Conservation (phyloP, 2,888 invertebrate genomes). For the Caenorhabditis imperialis region DNA sequence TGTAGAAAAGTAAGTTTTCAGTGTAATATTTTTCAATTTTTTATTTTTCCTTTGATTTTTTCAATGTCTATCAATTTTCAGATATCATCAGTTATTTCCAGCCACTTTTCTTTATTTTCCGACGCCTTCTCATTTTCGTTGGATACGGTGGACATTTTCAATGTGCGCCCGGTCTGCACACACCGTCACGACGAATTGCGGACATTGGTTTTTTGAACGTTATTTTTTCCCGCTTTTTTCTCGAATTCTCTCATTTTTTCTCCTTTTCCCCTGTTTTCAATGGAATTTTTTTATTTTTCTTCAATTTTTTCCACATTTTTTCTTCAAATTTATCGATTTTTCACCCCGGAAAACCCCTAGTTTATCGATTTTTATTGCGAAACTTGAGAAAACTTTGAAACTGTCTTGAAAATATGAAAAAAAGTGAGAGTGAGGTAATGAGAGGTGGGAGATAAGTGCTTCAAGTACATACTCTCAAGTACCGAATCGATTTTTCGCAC, state of each 20-base stretch:
- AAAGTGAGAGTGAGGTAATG: slow-evolving; percentile 39
- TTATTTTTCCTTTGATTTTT: too few relatives aligned
- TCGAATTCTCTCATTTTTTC: not conserved
- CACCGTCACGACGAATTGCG: slow-evolving; percentile 32
- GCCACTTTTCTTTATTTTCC: too few relatives aligned
- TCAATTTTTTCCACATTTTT: too few relatives aligned
- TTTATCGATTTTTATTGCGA: not conserved
- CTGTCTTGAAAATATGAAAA: not conserved
- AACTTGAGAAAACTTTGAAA: not conserved
- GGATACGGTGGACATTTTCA: too few relatives aligned
- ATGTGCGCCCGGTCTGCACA: not conserved
- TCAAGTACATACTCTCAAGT: slow-evolving; percentile 51
- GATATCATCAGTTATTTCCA: too few relatives aligned
- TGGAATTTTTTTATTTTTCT: not conserved
- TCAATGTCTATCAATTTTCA: too few relatives aligned
- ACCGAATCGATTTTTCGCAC: slow-evolving; percentile 43
- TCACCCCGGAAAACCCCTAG: not conserved
- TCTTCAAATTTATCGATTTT: not conserved
- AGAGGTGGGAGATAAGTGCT: slow-evolving; percentile 35
- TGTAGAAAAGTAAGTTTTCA: too few relatives aligned
- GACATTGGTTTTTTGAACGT: slow-evolving; percentile 11
- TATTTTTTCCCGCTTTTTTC: slow-evolving; percentile 24
- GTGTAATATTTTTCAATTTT: too few relatives aligned
- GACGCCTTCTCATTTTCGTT: too few relatives aligned
- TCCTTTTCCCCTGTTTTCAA: not conserved